phyloP scores from a whole-genome alignment of 2,888 invertebrate genomes.

The Brassicogethes aeneus region DNA sequence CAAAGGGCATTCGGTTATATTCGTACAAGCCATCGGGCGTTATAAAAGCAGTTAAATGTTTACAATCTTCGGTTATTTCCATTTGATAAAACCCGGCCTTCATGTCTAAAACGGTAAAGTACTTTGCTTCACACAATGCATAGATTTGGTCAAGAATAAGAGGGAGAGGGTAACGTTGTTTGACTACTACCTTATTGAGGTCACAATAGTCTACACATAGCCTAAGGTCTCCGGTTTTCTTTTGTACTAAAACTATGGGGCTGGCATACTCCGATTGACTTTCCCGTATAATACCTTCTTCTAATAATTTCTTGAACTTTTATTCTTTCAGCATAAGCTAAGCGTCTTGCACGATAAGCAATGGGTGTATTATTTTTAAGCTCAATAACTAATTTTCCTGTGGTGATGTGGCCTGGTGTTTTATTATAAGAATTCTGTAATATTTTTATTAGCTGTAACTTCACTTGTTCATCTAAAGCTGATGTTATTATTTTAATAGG shows the following conservation, averaged over 20 bases:
- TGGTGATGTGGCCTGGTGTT: constrained; percentile 13
- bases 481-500: too few species aligned
- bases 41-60: constrained; percentile 15
- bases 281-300: constrained; percentile 17
- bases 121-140: constrained; percentile 12
- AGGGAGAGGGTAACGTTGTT: constrained; percentile 18
- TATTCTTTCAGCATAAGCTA: constrained; percentile 14
- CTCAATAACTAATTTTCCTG: constrained; percentile 11
- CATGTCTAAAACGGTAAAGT: constrained; percentile 20
- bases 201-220: constrained; percentile 20
- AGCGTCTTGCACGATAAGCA: constrained; percentile 14
- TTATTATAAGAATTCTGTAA: constrained; percentile 7
- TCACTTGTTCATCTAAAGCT: constrained; percentile 1
- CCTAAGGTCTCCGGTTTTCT: constrained; percentile 16
- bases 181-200: constrained; percentile 16
- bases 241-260: constrained; percentile 18
- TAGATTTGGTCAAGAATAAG: too few species aligned
- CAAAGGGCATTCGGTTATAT: constrained; percentile 18
- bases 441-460: constrained; percentile 4
- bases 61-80: constrained; percentile 15
- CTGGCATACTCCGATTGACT: constrained; percentile 20
- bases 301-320: constrained; percentile 16
- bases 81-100: constrained; percentile 18
- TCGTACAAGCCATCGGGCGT: constrained; percentile 16
- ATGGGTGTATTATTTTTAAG: constrained; percentile 12